These are phyloP conservation scores for Acropora tenuis DNA, from an alignment of 64 coral and sea anemone species.

Conservation along the genomic window DNA sequence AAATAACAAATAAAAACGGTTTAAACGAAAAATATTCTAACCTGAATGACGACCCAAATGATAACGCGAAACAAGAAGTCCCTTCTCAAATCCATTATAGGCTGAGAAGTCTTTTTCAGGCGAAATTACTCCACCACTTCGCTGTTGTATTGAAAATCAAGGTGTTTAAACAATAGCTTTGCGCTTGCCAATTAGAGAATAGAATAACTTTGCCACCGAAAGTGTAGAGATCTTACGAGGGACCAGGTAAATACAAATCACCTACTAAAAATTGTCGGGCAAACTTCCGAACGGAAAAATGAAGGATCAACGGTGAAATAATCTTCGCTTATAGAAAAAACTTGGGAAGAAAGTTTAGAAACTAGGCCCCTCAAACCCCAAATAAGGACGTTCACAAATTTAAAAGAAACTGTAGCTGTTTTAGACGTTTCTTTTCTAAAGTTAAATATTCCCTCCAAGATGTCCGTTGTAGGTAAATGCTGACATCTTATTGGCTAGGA, in stretches of 20 bases:
- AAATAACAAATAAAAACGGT: neutral
- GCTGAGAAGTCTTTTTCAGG: too few relatives aligned
- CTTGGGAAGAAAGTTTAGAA: neutral
- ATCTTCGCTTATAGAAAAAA: neutral
- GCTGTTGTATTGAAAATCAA: too few relatives aligned
- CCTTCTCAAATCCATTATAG: too few relatives aligned
- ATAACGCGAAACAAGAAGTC: neutral
- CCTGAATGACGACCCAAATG: neutral
- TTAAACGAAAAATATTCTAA: neutral
- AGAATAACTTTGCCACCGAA: too few relatives aligned
- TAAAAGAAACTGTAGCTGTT: neutral
- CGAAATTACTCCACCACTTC: too few relatives aligned
- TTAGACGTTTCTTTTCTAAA: neutral
- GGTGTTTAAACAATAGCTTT: too few relatives aligned
- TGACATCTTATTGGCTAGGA: constrained; percentile 22
- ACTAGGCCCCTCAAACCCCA: neutral
- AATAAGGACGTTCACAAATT: neutral
- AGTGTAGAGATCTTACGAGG: too few relatives aligned
- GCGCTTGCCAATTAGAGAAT: too few relatives aligned
- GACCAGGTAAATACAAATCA: neutral
- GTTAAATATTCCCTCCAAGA: neutral
- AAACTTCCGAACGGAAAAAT: constrained; percentile 9
- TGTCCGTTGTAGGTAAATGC: too few relatives aligned
- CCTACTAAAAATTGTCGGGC: constrained; percentile 24
- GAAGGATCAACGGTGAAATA: neutral